Conservation (phyloP, 2,888 invertebrate genomes). For the Branchipolynoe longqiensis region DNA sequence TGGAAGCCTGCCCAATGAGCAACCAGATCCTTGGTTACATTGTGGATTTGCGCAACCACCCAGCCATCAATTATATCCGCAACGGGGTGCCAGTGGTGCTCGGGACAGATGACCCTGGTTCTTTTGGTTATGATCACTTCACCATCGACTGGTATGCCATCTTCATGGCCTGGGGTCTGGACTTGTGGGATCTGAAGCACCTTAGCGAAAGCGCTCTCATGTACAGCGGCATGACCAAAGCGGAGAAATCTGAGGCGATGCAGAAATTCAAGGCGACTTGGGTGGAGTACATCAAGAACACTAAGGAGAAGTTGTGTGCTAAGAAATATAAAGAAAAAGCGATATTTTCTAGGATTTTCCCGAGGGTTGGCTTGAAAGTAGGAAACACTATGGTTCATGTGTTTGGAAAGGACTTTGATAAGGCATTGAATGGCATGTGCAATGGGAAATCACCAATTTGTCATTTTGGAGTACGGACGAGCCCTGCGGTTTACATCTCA, state of each 20-base stretch:
- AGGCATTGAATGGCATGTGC: constrained; percentile 6
- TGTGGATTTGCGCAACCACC: constrained; percentile 70
- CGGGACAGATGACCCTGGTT: constrained; percentile 71
- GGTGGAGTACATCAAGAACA: constrained; percentile 65
- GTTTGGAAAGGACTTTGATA: constrained; percentile 67
- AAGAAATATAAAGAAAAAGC: constrained; percentile 11
- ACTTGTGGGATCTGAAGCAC: constrained; percentile 68
- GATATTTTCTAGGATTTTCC: constrained; percentile 61
- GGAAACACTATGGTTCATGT: constrained; percentile 65
- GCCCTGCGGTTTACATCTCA: constrained; percentile 55
- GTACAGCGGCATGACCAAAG: constrained; percentile 66
- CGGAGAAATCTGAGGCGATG: constrained; percentile 64
- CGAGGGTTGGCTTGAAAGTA: constrained; percentile 60
- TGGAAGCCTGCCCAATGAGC: constrained; percentile 68
- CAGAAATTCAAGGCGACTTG: constrained; percentile 67
- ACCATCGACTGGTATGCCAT: constrained; percentile 70
- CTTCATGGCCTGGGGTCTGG: constrained; percentile 70
- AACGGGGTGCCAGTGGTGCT: constrained; percentile 68
- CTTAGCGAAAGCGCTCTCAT: constrained; percentile 68
- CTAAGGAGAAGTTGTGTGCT: constrained; percentile 63
- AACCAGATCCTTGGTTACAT: constrained; percentile 70
- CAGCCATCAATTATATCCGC: constrained; percentile 65
- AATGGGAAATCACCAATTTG: constrained; percentile 63
- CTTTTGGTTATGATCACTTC: constrained; percentile 70
- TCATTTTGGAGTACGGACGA: constrained; percentile 60